phyloP scores from a whole-genome alignment of 2,888 invertebrate species.

The Emmelina monodactyla region DNA sequence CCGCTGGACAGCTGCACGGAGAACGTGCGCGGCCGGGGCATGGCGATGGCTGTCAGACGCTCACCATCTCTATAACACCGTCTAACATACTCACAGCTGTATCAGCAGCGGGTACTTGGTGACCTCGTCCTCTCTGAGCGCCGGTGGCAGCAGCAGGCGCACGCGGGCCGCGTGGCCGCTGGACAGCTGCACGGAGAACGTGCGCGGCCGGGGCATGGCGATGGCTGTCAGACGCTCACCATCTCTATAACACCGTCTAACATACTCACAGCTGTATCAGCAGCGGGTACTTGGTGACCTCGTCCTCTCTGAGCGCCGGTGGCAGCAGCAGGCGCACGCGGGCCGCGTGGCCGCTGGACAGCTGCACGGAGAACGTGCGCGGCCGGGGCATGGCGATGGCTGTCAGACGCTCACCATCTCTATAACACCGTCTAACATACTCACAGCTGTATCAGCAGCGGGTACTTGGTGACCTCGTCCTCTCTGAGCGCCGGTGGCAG shows the following conservation, averaged over 20 bases:
- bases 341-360: slow-evolving; percentile 88
- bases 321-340: slow-evolving; percentile 88
- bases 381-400: slow-evolving; percentile 87
- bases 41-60: slow-evolving; percentile 77
- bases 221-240: slow-evolving; percentile 74
- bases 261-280: slow-evolving; percentile 88
- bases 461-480: slow-evolving; percentile 92
- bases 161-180: slow-evolving; percentile 90
- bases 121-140: slow-evolving; percentile 89
- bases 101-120: slow-evolving; percentile 91
- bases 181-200: slow-evolving; percentile 88
- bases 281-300: slow-evolving; percentile 91
- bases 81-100: slow-evolving; percentile 87
- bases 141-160: slow-evolving; percentile 86
- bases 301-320: slow-evolving; percentile 88
- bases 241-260: too few species aligned
- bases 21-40: slow-evolving; percentile 89
- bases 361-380: slow-evolving; percentile 87
- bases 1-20: slow-evolving; percentile 90
- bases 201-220: slow-evolving; percentile 88
- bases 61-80: too few species aligned
- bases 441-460: slow-evolving; percentile 89
- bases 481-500: slow-evolving; percentile 90
- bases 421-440: too few species aligned
- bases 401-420: too few species aligned